Evolutionary conservation across 2,113 vertebrate genomes (phyloP).

Genomic region (Scomber colias): DNA sequence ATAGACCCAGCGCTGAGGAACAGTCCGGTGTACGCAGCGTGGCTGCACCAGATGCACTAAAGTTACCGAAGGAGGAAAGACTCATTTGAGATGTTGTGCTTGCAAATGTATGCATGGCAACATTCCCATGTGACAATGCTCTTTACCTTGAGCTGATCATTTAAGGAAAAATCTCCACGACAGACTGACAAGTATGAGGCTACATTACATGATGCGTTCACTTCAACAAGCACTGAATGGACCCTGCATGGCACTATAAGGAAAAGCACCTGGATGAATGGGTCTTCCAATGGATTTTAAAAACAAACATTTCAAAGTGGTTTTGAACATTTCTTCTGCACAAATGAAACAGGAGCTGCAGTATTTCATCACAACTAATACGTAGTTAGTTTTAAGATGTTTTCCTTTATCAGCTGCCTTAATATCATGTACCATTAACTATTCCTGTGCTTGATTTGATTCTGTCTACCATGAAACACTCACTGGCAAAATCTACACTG

Average conservation of each 20-base stretch:
- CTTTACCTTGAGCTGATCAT: background rate
- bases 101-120: background rate
- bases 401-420: conserved; percentile 27
- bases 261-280: conserved; percentile 21
- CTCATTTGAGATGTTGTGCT: conserved; percentile 84
- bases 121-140: background rate
- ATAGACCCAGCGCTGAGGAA: conserved; percentile 91
- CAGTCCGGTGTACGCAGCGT: conserved; percentile 85
- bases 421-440: background rate
- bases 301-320: conserved; percentile 41
- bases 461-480: conserved; percentile 7
- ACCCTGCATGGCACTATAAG: conserved; percentile 4
- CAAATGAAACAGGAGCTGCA: conserved; percentile 38
- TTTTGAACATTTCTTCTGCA: conserved; percentile 38
- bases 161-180: conserved; percentile 12
- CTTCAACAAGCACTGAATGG: conserved; percentile 28
- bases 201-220: conserved; percentile 10
- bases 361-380: conserved; percentile 63
- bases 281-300: conserved; percentile 3
- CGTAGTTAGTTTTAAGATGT: conserved; percentile 21
- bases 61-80: conserved; percentile 93
- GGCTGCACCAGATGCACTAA: conserved; percentile 85
- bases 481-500: background rate
- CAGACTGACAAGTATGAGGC: conserved; percentile 3
- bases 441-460: conserved; percentile 20